Base-by-base conservation (phyloP, 2,888 invertebrate genomes). In the Arctia plantaginis region DNA sequence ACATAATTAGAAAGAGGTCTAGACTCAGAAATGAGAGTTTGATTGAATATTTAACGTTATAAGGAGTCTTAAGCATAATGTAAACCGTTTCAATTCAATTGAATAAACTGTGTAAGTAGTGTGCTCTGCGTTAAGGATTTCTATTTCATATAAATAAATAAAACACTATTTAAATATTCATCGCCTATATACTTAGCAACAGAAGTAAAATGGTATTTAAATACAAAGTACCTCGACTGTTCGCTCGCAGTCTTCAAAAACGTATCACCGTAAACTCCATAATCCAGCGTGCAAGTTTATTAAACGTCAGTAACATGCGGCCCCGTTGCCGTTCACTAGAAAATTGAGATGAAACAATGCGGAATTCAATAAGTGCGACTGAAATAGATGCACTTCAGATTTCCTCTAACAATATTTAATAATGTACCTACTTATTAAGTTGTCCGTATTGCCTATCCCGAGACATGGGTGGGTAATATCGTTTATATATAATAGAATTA, bases 271-370 rank as follows among this genome's bases (percentile, higher is more conserved):
- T 89, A 86, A 90, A 90, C 88, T 90, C 87, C 84, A 89, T 90
- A 90, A 89, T 89, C 87, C 81, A 72, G 83, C 79, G 87, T 83
- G 88, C 90, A 88, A 91, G 91, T 91, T 92, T 92, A 92, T 92
- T 92, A 92, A 92, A 92, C 87, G 92, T 92, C 92, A 92, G 88
- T 80, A 87, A 80, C 92, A 92, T 85, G 86, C 90, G 92, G 91
- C 88, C 80, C 87, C 83, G 80, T 81, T 85, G 77, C 82, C 84
- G 81, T 83, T 86, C 78, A 71, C 74, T 77, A 82, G 86, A 85
- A 87, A 87, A 90, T 90, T 83, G 88, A 85, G 87, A 88, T 84
- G 86, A 89, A 89, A 89, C 87, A 88, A 87, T 89, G 85, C 82
- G 83, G 81, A 81, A 84, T 83, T 80, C 82, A 77, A 81, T 85